phyloP scores from a whole-genome alignment of 1,140 invertebrate genomes.

The Papilio helenus region DNA sequence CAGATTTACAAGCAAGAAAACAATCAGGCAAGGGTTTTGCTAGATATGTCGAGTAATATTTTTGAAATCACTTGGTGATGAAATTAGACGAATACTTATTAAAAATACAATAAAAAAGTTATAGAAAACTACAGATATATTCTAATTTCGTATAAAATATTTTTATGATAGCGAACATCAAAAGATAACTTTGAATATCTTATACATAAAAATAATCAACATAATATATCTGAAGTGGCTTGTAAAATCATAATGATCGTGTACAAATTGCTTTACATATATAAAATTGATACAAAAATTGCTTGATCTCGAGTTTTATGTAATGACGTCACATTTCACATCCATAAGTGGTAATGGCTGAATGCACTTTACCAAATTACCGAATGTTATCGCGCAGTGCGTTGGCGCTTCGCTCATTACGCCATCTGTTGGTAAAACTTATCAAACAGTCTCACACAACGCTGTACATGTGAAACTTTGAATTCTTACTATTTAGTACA shows the following conservation, averaged over 20 bases:
- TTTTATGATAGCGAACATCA: constrained; percentile 2
- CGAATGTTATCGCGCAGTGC: constrained; percentile 26
- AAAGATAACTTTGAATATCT: neutral
- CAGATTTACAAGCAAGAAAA: neutral
- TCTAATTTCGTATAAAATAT: neutral
- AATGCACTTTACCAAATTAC: constrained; percentile 39
- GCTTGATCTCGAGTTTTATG: constrained; percentile 18
- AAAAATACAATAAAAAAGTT: neutral
- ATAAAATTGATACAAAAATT: constrained; percentile 14
- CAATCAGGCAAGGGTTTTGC: no score
- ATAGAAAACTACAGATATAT: neutral
- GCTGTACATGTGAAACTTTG: no score
- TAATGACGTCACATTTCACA: constrained; percentile 13
- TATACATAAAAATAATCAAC: constrained; percentile 5
- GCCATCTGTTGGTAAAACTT: constrained; percentile 7
- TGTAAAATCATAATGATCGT: constrained; percentile 23
- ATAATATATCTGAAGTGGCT: neutral
- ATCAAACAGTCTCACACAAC: neutral
- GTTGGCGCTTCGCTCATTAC: neutral
- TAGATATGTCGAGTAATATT: no score
- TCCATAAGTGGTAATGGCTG: constrained; percentile 35
- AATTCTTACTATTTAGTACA: no score
- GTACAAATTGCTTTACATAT: constrained; percentile 21
- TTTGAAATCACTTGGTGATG: no score
- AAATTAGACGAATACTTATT: no score